Percentiles rank a stretch among this genome's conserved stretches.
These are phyloP conservation scores for Elysia crispata DNA, from an alignment of 2,888 invertebrate genomes.

Conservation along the genomic window DNA sequence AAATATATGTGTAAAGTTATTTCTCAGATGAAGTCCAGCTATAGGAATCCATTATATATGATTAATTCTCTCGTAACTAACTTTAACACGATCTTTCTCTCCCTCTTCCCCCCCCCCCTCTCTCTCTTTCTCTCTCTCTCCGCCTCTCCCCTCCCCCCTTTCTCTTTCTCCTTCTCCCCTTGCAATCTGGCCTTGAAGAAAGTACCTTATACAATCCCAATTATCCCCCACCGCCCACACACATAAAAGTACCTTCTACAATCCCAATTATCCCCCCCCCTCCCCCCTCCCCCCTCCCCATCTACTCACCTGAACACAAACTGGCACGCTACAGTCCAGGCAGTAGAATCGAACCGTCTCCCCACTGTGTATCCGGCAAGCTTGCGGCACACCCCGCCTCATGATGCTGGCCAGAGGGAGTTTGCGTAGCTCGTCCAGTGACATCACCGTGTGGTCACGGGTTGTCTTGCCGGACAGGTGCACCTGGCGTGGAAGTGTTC, in stretches of 20 bases:
- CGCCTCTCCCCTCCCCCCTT: background rate
- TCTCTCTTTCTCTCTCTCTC: background rate
- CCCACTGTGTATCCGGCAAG: conserved; percentile 61
- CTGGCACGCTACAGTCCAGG: conserved; percentile 62
- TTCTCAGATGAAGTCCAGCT: too few relatives aligned
- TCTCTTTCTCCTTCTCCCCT: too few relatives aligned
- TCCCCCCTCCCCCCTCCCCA: background rate
- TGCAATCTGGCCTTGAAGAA: too few relatives aligned
- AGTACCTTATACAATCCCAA: too few relatives aligned
- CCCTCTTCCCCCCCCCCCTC: too few relatives aligned
- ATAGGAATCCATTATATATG: too few relatives aligned
- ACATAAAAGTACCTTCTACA: too few relatives aligned
- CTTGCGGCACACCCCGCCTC: conserved; percentile 61
- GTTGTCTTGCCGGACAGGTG: conserved; percentile 64
- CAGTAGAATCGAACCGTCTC: conserved; percentile 62
- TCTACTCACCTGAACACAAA: conserved; percentile 55
- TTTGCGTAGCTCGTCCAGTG: conserved; percentile 60
- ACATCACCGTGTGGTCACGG: conserved; percentile 59
- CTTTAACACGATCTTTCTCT: too few relatives aligned
- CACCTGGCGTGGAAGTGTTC: conserved; percentile 11
- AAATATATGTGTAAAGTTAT: too few relatives aligned
- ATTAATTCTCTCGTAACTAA: too few relatives aligned
- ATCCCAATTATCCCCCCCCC: background rate
- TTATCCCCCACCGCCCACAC: too few relatives aligned
- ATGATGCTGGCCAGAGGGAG: conserved; percentile 61